Evolutionary conservation across 2,888 invertebrate species (phyloP), one percentile per base, ranked within the genome.

Genomic region (Criorhina ranunculi): DNA sequence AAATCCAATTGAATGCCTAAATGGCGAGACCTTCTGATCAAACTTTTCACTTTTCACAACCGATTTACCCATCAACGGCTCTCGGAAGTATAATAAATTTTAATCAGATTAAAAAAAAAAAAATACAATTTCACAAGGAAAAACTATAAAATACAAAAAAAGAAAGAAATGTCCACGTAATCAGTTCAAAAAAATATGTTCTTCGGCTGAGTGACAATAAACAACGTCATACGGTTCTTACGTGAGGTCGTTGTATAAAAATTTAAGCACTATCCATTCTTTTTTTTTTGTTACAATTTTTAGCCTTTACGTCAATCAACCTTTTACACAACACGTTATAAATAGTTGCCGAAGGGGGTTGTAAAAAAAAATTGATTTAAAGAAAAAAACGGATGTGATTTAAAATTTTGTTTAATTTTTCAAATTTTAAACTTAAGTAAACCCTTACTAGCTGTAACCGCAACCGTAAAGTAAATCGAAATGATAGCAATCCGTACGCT

Each of bases 401-500:
- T n/a, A 15, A 33, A 19, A 35, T 33, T 46, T 70, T 44, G 5
- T 19, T 46, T n/a, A 17, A 42, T 5, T 15, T 11, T 12, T 37
- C 7, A 60, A 59, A 1, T 29, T 29, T 67, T 53, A 15, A 33
- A 42, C 9, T 31, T 1, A 57, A 17, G 12, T 49, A 37, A 46
- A 6, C 31, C 75, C 66, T 76, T 66, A 76, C 75, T 66, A 31
- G 55, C 3, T 40, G 46, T 66, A 66, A 66, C 64, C 44, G 51
- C 49, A 19, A 19, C 59, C 64, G 77, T 66, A 11, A 57, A 9
- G 49, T 24, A 11, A 51, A 62, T 29, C 44, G 55, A 51, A 55
- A 9, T 31, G 59, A 55, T n/a, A 81, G 60, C 86, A 86, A 81
- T 76, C 72, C 81, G 81, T 77, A 49, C 66, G 81, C 67, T 81